Base-by-base conservation (phyloP, 1,140 invertebrate genomes). In the Apocrypta bakeri region DNA sequence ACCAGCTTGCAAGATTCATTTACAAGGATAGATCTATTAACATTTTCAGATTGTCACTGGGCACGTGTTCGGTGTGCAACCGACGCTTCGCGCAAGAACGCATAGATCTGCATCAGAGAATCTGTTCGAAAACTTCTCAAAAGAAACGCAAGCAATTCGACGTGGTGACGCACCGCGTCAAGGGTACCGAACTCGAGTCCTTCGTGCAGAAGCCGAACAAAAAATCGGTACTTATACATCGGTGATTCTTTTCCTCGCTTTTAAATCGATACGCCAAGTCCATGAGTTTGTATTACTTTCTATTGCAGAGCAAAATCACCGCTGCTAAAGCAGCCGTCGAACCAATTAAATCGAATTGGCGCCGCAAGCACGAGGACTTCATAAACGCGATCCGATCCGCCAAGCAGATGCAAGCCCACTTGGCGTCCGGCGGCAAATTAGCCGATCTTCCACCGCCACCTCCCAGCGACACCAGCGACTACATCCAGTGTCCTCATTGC, bases 311-410 rank as follows among this genome's bases (percentile, higher is more conserved):
- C 17, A 81, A 81, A 42, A 21, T 17, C 0, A 8, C 27, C 2
- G 2, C 4, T n/a, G n/a, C 2, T 14, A 14, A 17, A 56, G 7
- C n/a, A 27, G 48, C 81, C n/a, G 48, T 29, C 2, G 63, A 77
- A 8, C 12, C 24, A 7, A 11, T 0, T 6, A 89, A 88, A 24
- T 94, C 92, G 77, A 96, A 97, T 90, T 99, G 98, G 98, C 93
- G 98, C 12, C 94, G 95, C 88, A 97, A 98, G 88, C 98, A 98
- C 91, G 97, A 98, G 88, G 96, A 97, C 85, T 99, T 99, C 90
- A 97, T 99, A 73, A 92, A 94, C 80, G 94, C 97, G 0, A 97
- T 99, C 81, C 94, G 97, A 25, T 96, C 97, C 1, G 98, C 98
- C 0, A 98, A 98, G 89, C 93, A 95, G 88, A 95, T 97, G n/a